A percentile compares a stretch with the other conserved stretches of the same genome.
Evolutionary conservation across 2,113 vertebrate genomes (phyloP).

Genomic region (Tretioscincus oriximinensis): DNA sequence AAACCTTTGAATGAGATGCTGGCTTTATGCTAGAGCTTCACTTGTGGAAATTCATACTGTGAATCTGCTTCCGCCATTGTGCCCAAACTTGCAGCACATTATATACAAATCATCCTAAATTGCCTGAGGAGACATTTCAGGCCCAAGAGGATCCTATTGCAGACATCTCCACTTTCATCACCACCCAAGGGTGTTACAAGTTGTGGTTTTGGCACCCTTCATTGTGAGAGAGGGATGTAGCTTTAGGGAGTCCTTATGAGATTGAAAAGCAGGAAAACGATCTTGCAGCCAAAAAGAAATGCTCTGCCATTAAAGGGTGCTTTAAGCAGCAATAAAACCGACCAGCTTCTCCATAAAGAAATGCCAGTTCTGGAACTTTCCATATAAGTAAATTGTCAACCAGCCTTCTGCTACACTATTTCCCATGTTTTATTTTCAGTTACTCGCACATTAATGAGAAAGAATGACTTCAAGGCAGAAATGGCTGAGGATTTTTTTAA

Average conservation of each 20-base stretch:
- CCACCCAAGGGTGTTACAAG: no score
- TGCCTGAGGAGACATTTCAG: neutral
- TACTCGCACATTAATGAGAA: no score
- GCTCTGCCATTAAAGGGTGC: neutral
- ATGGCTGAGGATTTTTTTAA: neutral
- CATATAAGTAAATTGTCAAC: neutral
- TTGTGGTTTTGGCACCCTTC: neutral
- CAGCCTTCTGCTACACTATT: neutral
- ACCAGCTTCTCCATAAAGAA: neutral
- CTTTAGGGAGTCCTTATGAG: neutral
- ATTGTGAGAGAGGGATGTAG: neutral
- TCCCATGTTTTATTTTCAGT: neutral
- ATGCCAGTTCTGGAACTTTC: neutral
- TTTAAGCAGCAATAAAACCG: no score
- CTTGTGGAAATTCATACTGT: neutral
- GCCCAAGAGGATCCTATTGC: neutral
- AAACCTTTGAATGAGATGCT: neutral
- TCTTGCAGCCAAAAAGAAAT: neutral
- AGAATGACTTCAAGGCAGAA: no score
- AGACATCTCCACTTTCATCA: neutral
- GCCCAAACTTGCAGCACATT: accelerated
- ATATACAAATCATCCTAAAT: neutral
- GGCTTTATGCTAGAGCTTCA: neutral
- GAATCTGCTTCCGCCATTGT: neutral
- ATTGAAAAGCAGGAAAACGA: neutral